phyloP scores from a whole-genome alignment of 2,797 vertebrate species.

The Dallia pectoralis region DNA sequence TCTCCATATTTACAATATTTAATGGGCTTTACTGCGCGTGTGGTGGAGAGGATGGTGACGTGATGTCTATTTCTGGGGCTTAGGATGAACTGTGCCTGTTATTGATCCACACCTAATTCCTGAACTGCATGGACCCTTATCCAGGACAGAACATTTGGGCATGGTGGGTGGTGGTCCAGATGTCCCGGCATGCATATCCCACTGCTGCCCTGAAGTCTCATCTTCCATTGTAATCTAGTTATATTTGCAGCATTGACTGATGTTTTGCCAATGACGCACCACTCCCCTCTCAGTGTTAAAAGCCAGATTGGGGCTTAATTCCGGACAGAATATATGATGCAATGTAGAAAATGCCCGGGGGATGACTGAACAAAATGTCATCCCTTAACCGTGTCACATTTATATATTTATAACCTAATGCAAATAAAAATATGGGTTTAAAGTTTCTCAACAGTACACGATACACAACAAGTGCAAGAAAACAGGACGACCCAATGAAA shows the following conservation, averaged over 20 bases:
- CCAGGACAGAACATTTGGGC: background rate
- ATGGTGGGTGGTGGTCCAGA: background rate
- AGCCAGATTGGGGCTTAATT: background rate
- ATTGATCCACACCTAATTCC: constrained; percentile 15
- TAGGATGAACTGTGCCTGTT: constrained; percentile 35
- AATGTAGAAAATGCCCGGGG: background rate
- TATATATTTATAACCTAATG: background rate
- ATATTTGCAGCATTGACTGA: background rate
- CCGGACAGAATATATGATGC: background rate
- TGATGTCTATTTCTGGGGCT: constrained; percentile 42
- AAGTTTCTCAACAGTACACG: background rate
- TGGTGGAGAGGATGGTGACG: constrained; percentile 44
- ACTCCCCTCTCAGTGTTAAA: background rate
- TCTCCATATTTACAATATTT: constrained; percentile 5
- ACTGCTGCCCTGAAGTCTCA: background rate
- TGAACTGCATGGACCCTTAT: background rate
- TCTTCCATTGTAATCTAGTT: background rate
- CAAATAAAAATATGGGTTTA: background rate
- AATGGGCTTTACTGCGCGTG: constrained; percentile 31
- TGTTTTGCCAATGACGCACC: background rate
- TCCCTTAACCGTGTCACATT: background rate
- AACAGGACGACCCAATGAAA: background rate
- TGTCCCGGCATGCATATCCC: background rate
- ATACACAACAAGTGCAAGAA: background rate
- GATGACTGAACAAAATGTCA: background rate